These are phyloP conservation scores for Harpalus rubripes DNA, from an alignment of 2,888 invertebrate genomes.

Conservation along the genomic window DNA sequence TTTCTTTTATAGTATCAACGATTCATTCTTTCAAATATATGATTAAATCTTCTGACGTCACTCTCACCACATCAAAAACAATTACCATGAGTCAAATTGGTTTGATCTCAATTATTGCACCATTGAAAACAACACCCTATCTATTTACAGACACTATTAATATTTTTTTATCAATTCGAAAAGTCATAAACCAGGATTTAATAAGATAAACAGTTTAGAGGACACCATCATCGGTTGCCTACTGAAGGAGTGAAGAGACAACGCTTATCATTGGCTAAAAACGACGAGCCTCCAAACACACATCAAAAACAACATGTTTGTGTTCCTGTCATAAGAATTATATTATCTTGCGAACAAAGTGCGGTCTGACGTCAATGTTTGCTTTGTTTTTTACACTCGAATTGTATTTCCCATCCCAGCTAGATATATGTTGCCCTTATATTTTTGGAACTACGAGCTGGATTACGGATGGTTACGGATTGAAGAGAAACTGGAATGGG, in stretches of 20 bases:
- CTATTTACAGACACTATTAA: not conserved
- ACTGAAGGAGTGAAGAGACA: not conserved
- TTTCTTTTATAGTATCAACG: too few species aligned
- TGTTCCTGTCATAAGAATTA: conserved; percentile 47
- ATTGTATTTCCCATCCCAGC: conserved; percentile 40
- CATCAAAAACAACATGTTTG: conserved; percentile 57
- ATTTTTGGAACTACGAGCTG: conserved; percentile 30
- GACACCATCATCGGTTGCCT: not conserved
- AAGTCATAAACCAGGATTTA: not conserved
- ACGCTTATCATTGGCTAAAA: conserved; percentile 51
- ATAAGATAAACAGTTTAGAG: not conserved
- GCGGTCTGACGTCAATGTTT: conserved; percentile 55
- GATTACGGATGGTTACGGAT: too few species aligned
- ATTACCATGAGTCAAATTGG: too few species aligned
- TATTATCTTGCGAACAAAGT: conserved; percentile 60
- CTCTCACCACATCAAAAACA: too few species aligned
- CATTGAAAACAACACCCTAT: not conserved
- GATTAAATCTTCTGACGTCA: too few species aligned
- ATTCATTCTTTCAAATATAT: too few species aligned
- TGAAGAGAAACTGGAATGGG: too few species aligned
- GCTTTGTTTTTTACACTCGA: conserved; percentile 33
- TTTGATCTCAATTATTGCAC: too few species aligned
- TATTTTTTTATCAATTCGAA: not conserved
- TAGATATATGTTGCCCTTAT: conserved; percentile 37
- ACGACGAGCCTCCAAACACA: conserved; percentile 50